Base-by-base conservation (phyloP, 2,797 vertebrate genomes). In the Acrocephalus scirpaceus region DNA sequence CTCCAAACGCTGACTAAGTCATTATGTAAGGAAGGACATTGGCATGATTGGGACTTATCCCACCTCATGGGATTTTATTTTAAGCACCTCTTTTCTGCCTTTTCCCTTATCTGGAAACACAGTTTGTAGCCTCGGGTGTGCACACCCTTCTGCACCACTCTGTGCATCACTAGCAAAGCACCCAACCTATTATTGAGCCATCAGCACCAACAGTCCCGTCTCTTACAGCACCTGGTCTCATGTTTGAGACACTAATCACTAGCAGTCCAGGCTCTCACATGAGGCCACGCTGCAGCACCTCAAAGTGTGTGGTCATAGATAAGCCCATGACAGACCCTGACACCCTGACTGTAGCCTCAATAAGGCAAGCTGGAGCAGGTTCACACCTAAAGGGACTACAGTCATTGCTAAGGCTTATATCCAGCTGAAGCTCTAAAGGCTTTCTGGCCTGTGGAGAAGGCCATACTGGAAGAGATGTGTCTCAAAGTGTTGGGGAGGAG, bases 121-220 rank as follows among this genome's bases (percentile, higher is more conserved):
- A 44, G 15, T 44, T 75, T 50, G 21, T 30, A 58, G 32, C 15
- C 27, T 75, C 44, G 58, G 36, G 36, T 50, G 21, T 58, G 17
- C 53, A 36, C 0, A 0, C 21, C 17, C 26, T 22, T 58, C 21
- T 20, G 3, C 61, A 58, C 7, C 18, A 22, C 27, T 26, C 44
- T 15, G 9, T 21, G 15, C 21, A 58, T 36, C 21, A 18, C 36
- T 10, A 51, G 11, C 0, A 0, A 26, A 58, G 32, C 14, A 36
- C 36, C 9, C 21, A 5, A 7, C 14, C 51, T 30, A 11, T 57
- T 50, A 21, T 8, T 57, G 21, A 58, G 36, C 21, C 53, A 32
- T 58, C 36, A 44, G 17, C 45, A 58, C 11, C 53, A 44, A 17
- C 4, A 36, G 2, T 14, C 9, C 0, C 1, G 20, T 74, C 53